These are phyloP conservation scores for Adoxophyes honmai DNA, from an alignment of 1,140 invertebrate species.

Conservation along the genomic window DNA sequence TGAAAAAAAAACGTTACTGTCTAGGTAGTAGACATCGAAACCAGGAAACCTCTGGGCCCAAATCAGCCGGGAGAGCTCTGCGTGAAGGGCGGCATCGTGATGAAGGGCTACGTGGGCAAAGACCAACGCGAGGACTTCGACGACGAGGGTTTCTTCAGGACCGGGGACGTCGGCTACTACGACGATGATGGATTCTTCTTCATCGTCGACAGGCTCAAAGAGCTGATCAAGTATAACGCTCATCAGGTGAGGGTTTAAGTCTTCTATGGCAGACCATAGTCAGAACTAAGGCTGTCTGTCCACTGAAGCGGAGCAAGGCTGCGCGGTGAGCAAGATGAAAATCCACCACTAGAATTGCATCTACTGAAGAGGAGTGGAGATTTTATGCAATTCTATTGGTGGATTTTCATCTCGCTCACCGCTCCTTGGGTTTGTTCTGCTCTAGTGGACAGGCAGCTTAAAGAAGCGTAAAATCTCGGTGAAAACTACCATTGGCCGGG, in stretches of 20 bases:
- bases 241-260: slow-evolving; percentile 78
- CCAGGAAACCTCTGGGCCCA: slow-evolving; percentile 78
- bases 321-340: not conserved
- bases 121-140: slow-evolving; percentile 82
- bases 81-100: slow-evolving; percentile 80
- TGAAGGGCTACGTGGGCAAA: slow-evolving; percentile 82
- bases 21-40: slow-evolving; percentile 79
- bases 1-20: slow-evolving; percentile 2
- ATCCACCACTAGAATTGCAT: not conserved
- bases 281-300: too few species aligned
- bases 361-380: too few species aligned
- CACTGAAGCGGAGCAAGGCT: too few species aligned
- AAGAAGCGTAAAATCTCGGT: too few species aligned
- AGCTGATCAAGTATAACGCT: slow-evolving; percentile 89
- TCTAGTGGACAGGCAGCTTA: too few species aligned
- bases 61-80: slow-evolving; percentile 82
- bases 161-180: slow-evolving; percentile 87
- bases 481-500: not conserved
- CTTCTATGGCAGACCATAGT: too few species aligned
- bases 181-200: slow-evolving; percentile 83
- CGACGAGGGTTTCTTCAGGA: slow-evolving; percentile 86
- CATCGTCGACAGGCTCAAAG: slow-evolving; percentile 87
- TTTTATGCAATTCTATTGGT: too few species aligned
- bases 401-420: too few species aligned
- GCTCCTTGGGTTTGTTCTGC: too few species aligned